Conservation (phyloP, 2,113 vertebrate genomes). For the Petromus typicus region DNA sequence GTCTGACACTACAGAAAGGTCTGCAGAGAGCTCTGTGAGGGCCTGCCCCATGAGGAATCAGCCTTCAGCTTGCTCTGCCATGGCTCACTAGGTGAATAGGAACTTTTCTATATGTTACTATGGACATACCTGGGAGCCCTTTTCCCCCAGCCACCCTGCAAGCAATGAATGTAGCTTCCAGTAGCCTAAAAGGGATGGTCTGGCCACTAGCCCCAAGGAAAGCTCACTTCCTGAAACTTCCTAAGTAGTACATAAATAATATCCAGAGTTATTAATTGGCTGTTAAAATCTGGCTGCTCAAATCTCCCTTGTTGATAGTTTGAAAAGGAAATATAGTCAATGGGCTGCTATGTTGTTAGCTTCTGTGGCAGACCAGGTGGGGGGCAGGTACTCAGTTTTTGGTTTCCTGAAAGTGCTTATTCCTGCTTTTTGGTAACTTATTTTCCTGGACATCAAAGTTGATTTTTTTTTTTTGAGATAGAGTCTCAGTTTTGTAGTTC, state of each 20-base stretch:
- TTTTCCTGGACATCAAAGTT: neutral
- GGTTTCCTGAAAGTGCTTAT: constrained; percentile 72
- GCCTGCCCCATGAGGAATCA: no score
- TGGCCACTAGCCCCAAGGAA: constrained; percentile 80
- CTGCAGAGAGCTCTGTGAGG: no score
- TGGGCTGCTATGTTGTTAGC: constrained; percentile 75
- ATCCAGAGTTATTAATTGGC: constrained; percentile 85
- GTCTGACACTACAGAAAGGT: neutral
- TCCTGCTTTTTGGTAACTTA: constrained; percentile 76
- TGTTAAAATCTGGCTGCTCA: constrained; percentile 84
- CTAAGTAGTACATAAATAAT: constrained; percentile 84
- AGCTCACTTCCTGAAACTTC: constrained; percentile 83
- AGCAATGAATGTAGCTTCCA: constrained; percentile 68
- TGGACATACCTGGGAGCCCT: neutral
- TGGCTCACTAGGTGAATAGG: neutral
- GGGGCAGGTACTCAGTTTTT: constrained; percentile 56
- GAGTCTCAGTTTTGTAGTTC: no score
- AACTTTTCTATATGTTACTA: neutral
- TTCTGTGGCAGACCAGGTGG: constrained; percentile 67
- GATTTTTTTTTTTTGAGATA: neutral
- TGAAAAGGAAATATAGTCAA: constrained; percentile 81
- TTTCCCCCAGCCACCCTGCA: constrained; percentile 56
- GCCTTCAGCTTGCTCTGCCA: no score
- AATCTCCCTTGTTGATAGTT: constrained; percentile 80
- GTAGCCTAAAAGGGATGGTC: constrained; percentile 79